These are phyloP conservation scores for Harpalus rufipes DNA, from an alignment of 2,888 invertebrate species.

Conservation along the genomic window DNA sequence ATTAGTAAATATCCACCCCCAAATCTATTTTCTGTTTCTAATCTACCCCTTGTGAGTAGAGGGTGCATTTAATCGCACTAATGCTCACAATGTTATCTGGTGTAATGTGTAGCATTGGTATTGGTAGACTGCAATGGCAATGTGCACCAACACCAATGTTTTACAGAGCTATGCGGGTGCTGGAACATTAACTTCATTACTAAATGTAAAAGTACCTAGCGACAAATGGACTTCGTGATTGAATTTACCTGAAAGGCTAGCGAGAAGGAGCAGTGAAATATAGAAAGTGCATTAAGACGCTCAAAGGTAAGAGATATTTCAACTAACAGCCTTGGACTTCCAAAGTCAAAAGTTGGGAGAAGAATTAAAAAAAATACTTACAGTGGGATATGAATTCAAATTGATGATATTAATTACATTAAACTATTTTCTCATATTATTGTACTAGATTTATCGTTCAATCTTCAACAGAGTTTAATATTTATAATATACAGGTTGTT, in stretches of 20 bases:
- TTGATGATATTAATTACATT: too few relatives aligned
- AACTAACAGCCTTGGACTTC: background rate
- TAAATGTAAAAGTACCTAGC: constrained; percentile 27
- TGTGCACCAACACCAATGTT: constrained; percentile 21
- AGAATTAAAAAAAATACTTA: too few relatives aligned
- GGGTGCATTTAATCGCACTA: constrained; percentile 38
- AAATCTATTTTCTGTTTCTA: too few relatives aligned
- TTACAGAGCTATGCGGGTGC: background rate
- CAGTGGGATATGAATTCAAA: too few relatives aligned
- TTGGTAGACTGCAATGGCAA: constrained; percentile 1
- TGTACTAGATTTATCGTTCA: too few relatives aligned
- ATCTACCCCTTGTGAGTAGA: background rate
- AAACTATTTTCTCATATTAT: too few relatives aligned
- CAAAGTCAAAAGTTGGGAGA: too few relatives aligned
- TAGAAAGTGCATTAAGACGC: background rate
- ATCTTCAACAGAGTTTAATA: too few relatives aligned
- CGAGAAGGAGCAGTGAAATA: background rate
- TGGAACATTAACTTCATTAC: constrained; percentile 26
- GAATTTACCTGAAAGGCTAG: constrained; percentile 21
- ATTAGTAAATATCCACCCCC: too few relatives aligned
- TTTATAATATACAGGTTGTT: too few relatives aligned
- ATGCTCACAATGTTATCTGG: constrained; percentile 45
- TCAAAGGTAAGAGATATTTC: constrained; percentile 5
- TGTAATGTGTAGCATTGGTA: background rate
- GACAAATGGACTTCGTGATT: constrained; percentile 36